phyloP scores from a whole-genome alignment of 2,113 vertebrate species.

The Taxidea taxus region DNA sequence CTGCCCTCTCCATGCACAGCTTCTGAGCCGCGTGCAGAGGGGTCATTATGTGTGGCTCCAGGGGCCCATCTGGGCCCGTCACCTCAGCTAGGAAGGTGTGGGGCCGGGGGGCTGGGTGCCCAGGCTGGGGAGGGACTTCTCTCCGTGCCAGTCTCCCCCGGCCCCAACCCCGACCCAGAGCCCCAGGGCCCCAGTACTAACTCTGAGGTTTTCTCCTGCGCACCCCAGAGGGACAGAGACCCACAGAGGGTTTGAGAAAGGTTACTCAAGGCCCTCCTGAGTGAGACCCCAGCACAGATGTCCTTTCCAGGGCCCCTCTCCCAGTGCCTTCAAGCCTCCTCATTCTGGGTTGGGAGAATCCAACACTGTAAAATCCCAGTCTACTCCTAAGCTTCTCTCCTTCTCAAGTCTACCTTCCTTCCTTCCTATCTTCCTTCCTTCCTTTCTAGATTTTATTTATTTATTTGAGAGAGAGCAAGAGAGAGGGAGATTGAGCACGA shows the following conservation, averaged over 20 bases:
- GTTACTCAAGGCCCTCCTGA: neutral
- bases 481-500: too few relatives aligned
- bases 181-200: neutral
- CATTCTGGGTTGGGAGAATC: neutral
- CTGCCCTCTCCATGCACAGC: slow-evolving; percentile 63
- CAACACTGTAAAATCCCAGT: neutral
- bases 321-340: neutral
- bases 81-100: neutral
- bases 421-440: too few relatives aligned
- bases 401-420: neutral
- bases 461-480: too few relatives aligned
- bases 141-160: neutral
- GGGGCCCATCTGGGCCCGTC: slow-evolving; percentile 5
- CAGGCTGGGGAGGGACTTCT: neutral
- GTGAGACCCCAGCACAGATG: neutral
- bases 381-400: neutral
- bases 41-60: neutral
- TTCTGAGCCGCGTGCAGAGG: slow-evolving; percentile 66
- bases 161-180: neutral
- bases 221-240: neutral
- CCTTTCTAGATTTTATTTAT: too few relatives aligned
- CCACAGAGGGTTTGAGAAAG: neutral
- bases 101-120: accelerated
- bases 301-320: neutral
- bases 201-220: neutral